Evolutionary conservation across 2,113 vertebrate species (phyloP), one percentile per base, ranked within the genome.

Genomic region (Salvelinus sp.): DNA sequence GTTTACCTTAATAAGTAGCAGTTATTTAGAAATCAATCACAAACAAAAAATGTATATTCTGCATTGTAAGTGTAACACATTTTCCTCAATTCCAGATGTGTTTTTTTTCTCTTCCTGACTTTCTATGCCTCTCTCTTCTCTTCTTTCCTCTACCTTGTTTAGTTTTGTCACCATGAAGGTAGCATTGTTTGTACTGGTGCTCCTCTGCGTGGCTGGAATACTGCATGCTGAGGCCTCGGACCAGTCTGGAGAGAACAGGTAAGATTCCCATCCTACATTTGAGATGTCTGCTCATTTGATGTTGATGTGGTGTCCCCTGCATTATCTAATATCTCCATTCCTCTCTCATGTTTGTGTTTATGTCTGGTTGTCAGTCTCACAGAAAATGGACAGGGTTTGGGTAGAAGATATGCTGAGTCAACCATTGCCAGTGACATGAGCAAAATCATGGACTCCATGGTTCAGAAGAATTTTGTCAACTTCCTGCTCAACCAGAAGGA

Each of bases 371-470:
- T 74, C 71, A 85, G 83, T 30, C 71, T 66, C 27, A 54, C 48
- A 69, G 71, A 84, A 23, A 78, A 75, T 6, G 57, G 71, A 3
- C 71, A 65, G 13, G 71, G 81, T 0, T 2, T 92, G 60, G 88
- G 89, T 1, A 90, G 86, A 3, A 92, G 95, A 13, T 97, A 96
- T 4, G 94, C 94, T 0, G 95, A 96, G 85, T 95, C 94, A 13
- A 93, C 92, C 1, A 90, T 96, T 66, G 94, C 94, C 14, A 97
- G 94, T 4, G 94, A 97, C 63, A 95, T 96, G 82, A 95, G 95
- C 78, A 94, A 93, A 54, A 85, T 94, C 33, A 90, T 95, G 88
- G 94, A 96, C 50, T 94, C 87, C 73, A 90, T 96, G 91, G 86
- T 93, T 60, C 92, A 93, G 75, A 95, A 94, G 77, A 95, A 95